Conservation (phyloP, 1,140 invertebrate genomes). For the Gerris buenoi region DNA sequence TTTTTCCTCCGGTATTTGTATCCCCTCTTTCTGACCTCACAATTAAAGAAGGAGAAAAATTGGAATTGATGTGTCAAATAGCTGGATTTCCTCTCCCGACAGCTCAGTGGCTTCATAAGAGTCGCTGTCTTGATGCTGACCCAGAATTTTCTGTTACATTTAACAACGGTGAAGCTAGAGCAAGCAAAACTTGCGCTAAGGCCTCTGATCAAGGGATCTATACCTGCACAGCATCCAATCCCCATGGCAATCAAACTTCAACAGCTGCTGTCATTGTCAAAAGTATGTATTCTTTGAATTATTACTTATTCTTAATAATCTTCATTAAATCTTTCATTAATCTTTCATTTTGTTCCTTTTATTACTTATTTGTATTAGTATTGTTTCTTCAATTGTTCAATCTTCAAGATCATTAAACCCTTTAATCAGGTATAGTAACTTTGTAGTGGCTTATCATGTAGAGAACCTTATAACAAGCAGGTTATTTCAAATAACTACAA, state of each 20-base stretch:
- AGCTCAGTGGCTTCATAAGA: constrained; percentile 63
- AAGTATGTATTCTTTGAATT: too few relatives aligned
- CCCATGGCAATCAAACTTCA: constrained; percentile 44
- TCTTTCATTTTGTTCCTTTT: too few relatives aligned
- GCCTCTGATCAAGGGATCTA: constrained; percentile 43
- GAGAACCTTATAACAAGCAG: too few relatives aligned
- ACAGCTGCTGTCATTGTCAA: constrained; percentile 36
- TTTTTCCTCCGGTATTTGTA: constrained; percentile 45
- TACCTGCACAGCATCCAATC: constrained; percentile 53
- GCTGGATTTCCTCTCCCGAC: constrained; percentile 57
- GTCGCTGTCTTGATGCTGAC: constrained; percentile 52
- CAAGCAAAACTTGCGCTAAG: constrained; percentile 42
- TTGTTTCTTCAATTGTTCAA: too few relatives aligned
- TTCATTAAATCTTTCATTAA: too few relatives aligned
- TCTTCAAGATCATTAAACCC: too few relatives aligned
- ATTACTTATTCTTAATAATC: too few relatives aligned
- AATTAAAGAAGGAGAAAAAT: constrained; percentile 45
- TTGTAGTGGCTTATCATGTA: too few relatives aligned
- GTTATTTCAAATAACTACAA: too few relatives aligned
- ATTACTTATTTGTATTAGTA: too few relatives aligned
- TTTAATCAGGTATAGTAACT: too few relatives aligned
- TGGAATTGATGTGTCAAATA: constrained; percentile 54
- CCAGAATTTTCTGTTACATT: constrained; percentile 51
- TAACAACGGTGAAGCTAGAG: constrained; percentile 44
- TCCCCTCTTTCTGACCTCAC: constrained; percentile 43